phyloP scores from a whole-genome alignment of 2,888 invertebrate genomes.

The Pilophorus perplexus region DNA sequence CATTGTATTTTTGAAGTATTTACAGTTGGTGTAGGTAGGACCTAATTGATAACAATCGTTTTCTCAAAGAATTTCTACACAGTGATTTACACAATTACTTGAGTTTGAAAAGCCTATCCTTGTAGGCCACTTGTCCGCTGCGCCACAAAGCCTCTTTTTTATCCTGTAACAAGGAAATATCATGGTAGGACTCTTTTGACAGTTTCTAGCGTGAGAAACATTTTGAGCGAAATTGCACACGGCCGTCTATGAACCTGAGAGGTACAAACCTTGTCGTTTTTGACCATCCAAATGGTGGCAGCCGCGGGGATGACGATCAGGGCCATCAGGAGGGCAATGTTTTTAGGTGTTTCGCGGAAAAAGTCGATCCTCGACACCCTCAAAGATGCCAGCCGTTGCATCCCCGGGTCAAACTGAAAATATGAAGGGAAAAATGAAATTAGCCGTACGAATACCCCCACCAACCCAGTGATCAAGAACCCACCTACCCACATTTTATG shows the following conservation, averaged over 20 bases:
- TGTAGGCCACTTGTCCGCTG: slow-evolving; percentile 71
- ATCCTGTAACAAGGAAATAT: slow-evolving; percentile 51
- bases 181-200: too few species aligned
- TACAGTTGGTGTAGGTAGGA: too few species aligned
- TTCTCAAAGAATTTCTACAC: too few species aligned
- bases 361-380: slow-evolving; percentile 63
- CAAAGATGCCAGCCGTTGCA: slow-evolving; percentile 72
- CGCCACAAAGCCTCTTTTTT: slow-evolving; percentile 61
- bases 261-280: slow-evolving; percentile 55
- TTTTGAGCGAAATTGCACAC: too few species aligned
- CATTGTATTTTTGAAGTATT: too few species aligned
- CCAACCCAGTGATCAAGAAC: too few species aligned
- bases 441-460: too few species aligned
- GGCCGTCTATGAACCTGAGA: too few species aligned
- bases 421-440: background rate
- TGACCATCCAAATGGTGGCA: slow-evolving; percentile 57
- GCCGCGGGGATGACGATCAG: slow-evolving; percentile 60
- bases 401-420: slow-evolving; percentile 73
- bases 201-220: too few species aligned
- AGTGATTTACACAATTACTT: too few species aligned
- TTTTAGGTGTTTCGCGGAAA: slow-evolving; percentile 65
- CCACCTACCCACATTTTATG: too few species aligned
- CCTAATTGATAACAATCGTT: too few species aligned
- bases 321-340: slow-evolving; percentile 57
- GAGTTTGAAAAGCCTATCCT: slow-evolving; percentile 70